Percentiles rank a stretch among this genome's conserved stretches.
Evolutionary conservation across 2,797 vertebrate species (phyloP).

Genomic region (Tadarida brasiliensis): DNA sequence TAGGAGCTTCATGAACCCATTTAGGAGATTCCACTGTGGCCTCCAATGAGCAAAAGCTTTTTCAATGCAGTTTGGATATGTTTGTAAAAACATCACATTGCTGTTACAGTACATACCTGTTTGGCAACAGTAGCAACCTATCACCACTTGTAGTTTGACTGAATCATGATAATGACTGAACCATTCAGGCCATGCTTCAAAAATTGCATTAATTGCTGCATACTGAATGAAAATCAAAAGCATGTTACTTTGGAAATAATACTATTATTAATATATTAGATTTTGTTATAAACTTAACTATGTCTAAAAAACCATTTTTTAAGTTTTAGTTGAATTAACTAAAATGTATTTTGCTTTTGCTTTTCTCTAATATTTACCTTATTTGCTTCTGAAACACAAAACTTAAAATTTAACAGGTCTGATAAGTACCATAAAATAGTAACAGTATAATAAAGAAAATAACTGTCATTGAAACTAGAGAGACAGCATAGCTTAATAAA

Average conservation of each 20-base stretch:
- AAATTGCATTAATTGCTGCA: constrained; percentile 45
- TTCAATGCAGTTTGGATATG: constrained; percentile 11
- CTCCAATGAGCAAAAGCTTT: constrained; percentile 1
- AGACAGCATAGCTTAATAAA: constrained; percentile 47
- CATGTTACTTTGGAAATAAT: constrained; percentile 59
- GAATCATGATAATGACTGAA: constrained; percentile 10
- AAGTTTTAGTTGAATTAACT: constrained; percentile 29
- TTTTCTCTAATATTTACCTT: constrained; percentile 49
- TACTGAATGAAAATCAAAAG: constrained; percentile 68
- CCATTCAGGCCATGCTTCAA: constrained; percentile 71
- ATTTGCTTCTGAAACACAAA: constrained; percentile 53
- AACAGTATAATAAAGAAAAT: constrained; percentile 53
- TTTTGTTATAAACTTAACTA: constrained; percentile 49
- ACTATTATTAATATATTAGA: background rate
- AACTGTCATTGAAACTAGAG: constrained; percentile 28
- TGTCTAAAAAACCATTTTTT: background rate
- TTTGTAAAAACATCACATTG: constrained; percentile 33
- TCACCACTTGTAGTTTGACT: constrained; percentile 50
- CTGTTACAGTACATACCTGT: constrained; percentile 70
- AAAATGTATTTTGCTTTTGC: constrained; percentile 30
- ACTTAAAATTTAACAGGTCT: constrained; percentile 44
- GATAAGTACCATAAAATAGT: constrained; percentile 46
- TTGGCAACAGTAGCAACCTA: constrained; percentile 32
- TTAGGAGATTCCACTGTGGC: background rate
- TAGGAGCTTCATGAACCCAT: background rate